A percentile compares a stretch with the other conserved stretches of the same genome.
These are phyloP conservation scores for Dermatemys mawii DNA, from an alignment of 2,113 vertebrate genomes.

Conservation along the genomic window DNA sequence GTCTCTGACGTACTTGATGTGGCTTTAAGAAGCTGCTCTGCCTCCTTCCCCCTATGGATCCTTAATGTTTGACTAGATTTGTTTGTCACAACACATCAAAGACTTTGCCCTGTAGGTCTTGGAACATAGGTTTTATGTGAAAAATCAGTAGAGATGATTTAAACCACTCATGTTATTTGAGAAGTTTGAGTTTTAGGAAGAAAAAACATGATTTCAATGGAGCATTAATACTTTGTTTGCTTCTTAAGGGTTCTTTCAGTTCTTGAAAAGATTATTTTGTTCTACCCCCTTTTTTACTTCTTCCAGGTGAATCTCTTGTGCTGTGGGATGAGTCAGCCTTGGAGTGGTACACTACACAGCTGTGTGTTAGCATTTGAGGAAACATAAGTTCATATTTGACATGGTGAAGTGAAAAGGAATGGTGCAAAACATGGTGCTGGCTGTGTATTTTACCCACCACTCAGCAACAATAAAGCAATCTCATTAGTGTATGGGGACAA, in stretches of 20 bases:
- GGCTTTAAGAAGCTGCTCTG: constrained; percentile 60
- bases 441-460: neutral
- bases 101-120: constrained; percentile 47
- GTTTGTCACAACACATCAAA: constrained; percentile 76
- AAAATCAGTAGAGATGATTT: constrained; percentile 51
- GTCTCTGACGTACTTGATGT: constrained; percentile 72
- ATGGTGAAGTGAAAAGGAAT: neutral
- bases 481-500: accelerated
- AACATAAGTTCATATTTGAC: constrained; percentile 34
- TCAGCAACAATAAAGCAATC: neutral
- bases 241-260: constrained; percentile 33
- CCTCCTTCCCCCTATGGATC: constrained; percentile 51
- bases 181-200: constrained; percentile 52
- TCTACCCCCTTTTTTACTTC: constrained; percentile 57
- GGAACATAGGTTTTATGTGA: constrained; percentile 63
- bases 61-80: constrained; percentile 75
- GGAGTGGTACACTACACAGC: constrained; percentile 63
- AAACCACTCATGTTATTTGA: constrained; percentile 55
- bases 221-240: constrained; percentile 29
- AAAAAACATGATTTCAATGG: constrained; percentile 53
- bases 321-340: constrained; percentile 68
- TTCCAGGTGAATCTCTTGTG: constrained; percentile 33
- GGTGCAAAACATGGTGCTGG: neutral
- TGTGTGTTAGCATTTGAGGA: constrained; percentile 67
- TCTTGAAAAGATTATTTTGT: constrained; percentile 48